Evolutionary conservation across 2,113 vertebrate genomes (phyloP).

Genomic region (Egretta garzetta): DNA sequence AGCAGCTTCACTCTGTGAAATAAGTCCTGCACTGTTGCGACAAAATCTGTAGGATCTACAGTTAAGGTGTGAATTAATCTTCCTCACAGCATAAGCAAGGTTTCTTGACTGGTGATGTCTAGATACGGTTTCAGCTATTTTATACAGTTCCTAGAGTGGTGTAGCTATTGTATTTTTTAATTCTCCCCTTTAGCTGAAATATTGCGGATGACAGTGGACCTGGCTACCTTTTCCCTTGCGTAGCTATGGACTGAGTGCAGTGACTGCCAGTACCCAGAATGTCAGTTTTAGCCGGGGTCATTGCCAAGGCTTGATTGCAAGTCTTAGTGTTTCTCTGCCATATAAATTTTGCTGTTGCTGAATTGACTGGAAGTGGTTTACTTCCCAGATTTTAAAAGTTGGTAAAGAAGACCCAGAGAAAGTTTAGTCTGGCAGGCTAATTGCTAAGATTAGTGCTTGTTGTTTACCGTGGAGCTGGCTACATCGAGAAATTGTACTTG

Average conservation of each 20-base stretch:
- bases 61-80: not conserved
- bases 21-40: not conserved
- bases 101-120: not conserved
- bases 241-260: not conserved
- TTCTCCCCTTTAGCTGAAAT: not conserved
- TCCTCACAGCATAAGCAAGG: not conserved
- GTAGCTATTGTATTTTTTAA: not conserved
- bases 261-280: not conserved
- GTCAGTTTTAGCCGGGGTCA: not conserved
- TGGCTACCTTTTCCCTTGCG: not conserved
- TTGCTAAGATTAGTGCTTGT: not conserved
- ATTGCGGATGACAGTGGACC: fast-evolving
- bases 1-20: not conserved
- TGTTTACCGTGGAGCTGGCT: not conserved
- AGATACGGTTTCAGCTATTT: not conserved
- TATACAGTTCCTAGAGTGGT: not conserved
- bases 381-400: not conserved
- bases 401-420: not conserved
- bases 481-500: not conserved
- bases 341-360: not conserved
- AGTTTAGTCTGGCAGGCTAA: not conserved
- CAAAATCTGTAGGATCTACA: not conserved
- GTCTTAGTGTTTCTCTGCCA: not conserved
- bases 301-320: not conserved
- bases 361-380: not conserved